These are phyloP conservation scores for Laothoe populi DNA, from an alignment of 2,888 invertebrate species.

Conservation along the genomic window DNA sequence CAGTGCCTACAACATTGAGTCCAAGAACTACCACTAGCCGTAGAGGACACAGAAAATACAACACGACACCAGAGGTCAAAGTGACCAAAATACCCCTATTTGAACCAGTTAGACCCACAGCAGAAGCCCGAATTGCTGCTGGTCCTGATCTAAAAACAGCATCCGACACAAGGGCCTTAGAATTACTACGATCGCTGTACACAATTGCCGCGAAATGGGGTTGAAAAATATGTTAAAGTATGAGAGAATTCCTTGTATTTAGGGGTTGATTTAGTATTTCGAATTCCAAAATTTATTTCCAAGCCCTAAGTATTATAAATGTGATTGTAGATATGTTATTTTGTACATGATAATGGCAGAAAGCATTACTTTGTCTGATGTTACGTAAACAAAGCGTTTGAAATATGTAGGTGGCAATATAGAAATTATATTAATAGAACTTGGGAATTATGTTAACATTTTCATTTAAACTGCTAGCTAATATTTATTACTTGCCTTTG, in stretches of 20 bases:
- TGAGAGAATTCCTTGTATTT: conserved; percentile 55
- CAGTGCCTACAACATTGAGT: conserved; percentile 60
- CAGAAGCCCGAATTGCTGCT: conserved; percentile 71
- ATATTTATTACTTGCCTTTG: no score
- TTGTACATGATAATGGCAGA: conserved; percentile 26
- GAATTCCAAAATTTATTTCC: conserved; percentile 28
- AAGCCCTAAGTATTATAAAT: conserved; percentile 53
- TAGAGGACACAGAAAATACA: conserved; percentile 71
- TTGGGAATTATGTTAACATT: neutral
- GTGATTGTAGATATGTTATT: conserved; percentile 28
- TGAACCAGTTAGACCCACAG: conserved; percentile 59
- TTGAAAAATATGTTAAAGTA: conserved; percentile 50
- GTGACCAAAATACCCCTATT: conserved; percentile 52
- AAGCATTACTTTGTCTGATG: conserved; percentile 8
- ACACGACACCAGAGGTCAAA: conserved; percentile 57
- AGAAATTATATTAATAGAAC: neutral
- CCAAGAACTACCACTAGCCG: conserved; percentile 61
- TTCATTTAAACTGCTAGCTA: no score
- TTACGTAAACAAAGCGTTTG: neutral
- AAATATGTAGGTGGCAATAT: neutral
- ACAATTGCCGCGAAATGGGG: conserved; percentile 94
- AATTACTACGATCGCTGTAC: conserved; percentile 92
- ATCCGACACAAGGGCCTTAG: conserved; percentile 91
- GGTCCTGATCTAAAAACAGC: conserved; percentile 69
- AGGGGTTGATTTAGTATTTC: conserved; percentile 46